Evolutionary conservation across 2,113 vertebrate genomes (phyloP).

Genomic region (Anguilla rostrata): DNA sequence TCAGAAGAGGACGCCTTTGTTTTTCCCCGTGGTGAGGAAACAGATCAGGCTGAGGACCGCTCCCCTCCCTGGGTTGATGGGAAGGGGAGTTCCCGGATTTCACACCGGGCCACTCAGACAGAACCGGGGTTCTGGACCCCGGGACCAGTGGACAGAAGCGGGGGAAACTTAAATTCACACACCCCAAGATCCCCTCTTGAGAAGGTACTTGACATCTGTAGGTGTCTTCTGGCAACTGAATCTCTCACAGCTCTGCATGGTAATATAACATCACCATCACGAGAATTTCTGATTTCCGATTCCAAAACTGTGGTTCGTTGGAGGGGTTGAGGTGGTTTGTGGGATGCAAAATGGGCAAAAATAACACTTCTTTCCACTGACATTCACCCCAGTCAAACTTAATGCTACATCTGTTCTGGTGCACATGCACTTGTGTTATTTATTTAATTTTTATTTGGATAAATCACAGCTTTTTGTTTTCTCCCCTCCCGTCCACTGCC

Average conservation of each 20-base stretch:
- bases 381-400: too few species aligned
- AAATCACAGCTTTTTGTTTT: neutral
- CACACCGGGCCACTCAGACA: constrained; percentile 65
- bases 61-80: constrained; percentile 24
- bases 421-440: too few species aligned
- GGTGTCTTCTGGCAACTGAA: neutral
- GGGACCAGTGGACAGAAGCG: constrained; percentile 50
- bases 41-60: constrained; percentile 52
- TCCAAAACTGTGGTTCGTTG: neutral
- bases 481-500: neutral
- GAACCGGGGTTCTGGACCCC: constrained; percentile 64
- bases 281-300: neutral
- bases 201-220: constrained; percentile 44
- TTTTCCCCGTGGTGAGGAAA: constrained; percentile 62
- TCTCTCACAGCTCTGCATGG: neutral
- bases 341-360: too few species aligned
- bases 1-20: constrained; percentile 73
- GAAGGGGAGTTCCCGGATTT: constrained; percentile 34
- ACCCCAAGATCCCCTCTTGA: constrained; percentile 40
- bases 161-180: constrained; percentile 41
- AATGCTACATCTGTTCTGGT: too few species aligned
- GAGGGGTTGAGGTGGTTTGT: too few species aligned
- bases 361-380: too few species aligned
- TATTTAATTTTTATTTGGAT: neutral
- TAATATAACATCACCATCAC: neutral